phyloP scores from a whole-genome alignment of 2,888 invertebrate species.

The Acanthacorydalis orientalis region DNA sequence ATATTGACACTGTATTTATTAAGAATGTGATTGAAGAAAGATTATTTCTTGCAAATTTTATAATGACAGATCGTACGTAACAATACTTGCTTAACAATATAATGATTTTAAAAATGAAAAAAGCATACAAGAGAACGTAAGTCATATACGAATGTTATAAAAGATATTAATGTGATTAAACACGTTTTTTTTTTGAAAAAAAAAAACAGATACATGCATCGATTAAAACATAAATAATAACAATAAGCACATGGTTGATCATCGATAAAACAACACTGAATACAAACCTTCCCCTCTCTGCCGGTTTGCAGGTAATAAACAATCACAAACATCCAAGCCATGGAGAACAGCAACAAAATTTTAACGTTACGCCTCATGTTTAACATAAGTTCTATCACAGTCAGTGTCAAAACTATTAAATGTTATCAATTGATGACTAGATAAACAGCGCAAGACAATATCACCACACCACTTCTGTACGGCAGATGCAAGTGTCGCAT shows the following conservation, averaged over 20 bases:
- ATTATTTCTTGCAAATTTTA: too few species aligned
- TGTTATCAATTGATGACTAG: neutral
- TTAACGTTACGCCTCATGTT: conserved; percentile 43
- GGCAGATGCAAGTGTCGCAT: neutral
- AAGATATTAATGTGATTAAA: too few species aligned
- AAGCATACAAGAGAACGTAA: too few species aligned
- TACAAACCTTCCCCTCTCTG: conserved; percentile 34
- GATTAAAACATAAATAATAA: neutral
- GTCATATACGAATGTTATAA: too few species aligned
- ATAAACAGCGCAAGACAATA: neutral
- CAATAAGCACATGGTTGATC: neutral
- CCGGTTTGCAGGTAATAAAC: conserved; percentile 42
- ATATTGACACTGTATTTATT: too few species aligned
- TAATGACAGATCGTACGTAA: too few species aligned
- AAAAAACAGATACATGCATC: too few species aligned
- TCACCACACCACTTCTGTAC: neutral
- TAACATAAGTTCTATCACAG: conserved; percentile 6
- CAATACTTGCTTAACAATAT: too few species aligned
- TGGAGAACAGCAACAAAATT: conserved; percentile 38
- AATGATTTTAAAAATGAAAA: too few species aligned
- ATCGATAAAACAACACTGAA: neutral
- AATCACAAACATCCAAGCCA: conserved; percentile 45
- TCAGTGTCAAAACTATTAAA: neutral
- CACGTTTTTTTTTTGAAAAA: too few species aligned
- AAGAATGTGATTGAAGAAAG: too few species aligned